Percentiles rank a stretch among this genome's conserved stretches.
These are phyloP conservation scores for Beroe forskalii DNA, from an alignment of 37 sponge, comb jelly and placozoan species.

Conservation along the genomic window DNA sequence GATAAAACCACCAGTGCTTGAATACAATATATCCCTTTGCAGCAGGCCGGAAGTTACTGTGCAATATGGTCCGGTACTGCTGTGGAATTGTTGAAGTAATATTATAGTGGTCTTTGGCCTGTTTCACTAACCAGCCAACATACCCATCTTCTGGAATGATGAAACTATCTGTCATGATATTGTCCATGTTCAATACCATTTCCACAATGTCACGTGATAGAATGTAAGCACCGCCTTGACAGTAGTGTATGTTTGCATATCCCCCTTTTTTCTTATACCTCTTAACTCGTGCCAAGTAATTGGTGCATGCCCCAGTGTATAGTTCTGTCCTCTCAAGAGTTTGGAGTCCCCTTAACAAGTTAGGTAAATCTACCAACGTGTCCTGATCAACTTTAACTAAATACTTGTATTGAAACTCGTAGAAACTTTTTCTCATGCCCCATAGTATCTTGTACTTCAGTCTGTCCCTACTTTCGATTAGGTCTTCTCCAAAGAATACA, in stretches of 20 bases:
- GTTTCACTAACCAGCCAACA: background rate
- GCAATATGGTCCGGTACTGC: background rate
- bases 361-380: conserved; percentile 18
- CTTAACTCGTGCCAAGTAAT: background rate
- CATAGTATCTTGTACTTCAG: conserved; percentile 12
- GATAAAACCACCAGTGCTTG: conserved; percentile 37
- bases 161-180: background rate
- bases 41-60: background rate
- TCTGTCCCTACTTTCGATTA: background rate
- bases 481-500: background rate
- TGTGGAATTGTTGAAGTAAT: background rate
- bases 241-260: background rate
- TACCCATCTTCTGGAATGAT: conserved; percentile 14
- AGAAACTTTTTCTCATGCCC: conserved; percentile 43
- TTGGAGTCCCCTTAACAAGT: background rate
- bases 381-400: conserved; percentile 19
- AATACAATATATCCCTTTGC: background rate
- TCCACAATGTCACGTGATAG: background rate
- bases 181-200: background rate
- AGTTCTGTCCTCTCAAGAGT: background rate
- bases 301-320: conserved; percentile 11
- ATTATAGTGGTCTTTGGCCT: background rate
- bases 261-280: background rate
- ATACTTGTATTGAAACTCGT: conserved; percentile 4
- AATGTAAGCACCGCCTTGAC: background rate